Conservation (phyloP, 2,888 invertebrate species). For the Rhimphoctona megacephalus region DNA sequence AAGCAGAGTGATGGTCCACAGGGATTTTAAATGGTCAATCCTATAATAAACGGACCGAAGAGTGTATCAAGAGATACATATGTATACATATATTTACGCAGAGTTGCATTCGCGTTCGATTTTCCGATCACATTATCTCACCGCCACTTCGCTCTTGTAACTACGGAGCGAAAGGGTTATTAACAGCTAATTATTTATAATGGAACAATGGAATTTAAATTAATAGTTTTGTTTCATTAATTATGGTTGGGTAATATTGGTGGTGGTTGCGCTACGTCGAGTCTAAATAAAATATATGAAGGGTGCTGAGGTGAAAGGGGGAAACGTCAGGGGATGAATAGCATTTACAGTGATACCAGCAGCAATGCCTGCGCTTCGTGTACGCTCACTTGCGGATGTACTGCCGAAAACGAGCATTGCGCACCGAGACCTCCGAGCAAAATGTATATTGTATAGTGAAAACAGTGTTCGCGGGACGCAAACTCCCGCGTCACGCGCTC, state of each 20-base stretch:
- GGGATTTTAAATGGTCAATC: conserved; percentile 66
- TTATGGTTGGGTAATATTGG: conserved; percentile 82
- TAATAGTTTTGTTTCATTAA: conserved; percentile 85
- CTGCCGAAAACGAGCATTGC: conserved; percentile 64
- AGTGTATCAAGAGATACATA: conserved; percentile 29
- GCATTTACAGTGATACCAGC: conserved; percentile 49
- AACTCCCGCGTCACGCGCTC: conserved; percentile 81
- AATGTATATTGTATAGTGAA: conserved; percentile 40
- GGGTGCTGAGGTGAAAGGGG: conserved; percentile 50
- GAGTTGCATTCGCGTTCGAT: conserved; percentile 49
- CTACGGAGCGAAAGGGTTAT: conserved; percentile 77
- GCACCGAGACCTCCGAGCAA: conserved; percentile 30
- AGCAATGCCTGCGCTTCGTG: conserved; percentile 81
- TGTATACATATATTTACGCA: conserved; percentile 34
- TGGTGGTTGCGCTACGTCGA: conserved; percentile 75
- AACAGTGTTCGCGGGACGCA: conserved; percentile 73
- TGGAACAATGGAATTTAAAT: conserved; percentile 84
- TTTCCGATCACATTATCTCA: conserved; percentile 77
- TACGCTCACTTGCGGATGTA: conserved; percentile 61
- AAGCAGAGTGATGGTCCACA: conserved; percentile 59
- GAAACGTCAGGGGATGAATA: conserved; percentile 20
- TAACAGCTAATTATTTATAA: conserved; percentile 84
- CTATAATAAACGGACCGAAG: conserved; percentile 54
- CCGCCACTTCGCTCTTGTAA: conserved; percentile 45
- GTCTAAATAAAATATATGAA: conserved; percentile 84